These are phyloP conservation scores for Anarrhichthys ocellatus DNA, from an alignment of 2,113 vertebrate species.

Conservation along the genomic window DNA sequence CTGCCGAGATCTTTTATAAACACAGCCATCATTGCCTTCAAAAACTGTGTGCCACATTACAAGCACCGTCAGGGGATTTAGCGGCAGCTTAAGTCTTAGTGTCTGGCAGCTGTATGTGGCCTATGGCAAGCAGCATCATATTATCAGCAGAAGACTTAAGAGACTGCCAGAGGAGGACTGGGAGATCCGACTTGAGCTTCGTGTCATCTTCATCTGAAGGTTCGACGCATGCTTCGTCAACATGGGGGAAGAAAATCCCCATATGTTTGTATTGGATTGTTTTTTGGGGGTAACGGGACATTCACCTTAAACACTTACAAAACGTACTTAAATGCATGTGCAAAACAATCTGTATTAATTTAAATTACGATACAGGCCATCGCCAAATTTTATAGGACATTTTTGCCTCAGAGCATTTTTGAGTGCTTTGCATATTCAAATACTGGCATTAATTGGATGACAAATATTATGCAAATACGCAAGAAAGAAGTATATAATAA, in stretches of 20 bases:
- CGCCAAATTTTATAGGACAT: not conserved
- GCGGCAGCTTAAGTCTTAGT: constrained; percentile 63
- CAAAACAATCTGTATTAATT: constrained; percentile 28
- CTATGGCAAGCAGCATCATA: constrained; percentile 65
- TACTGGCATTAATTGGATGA: constrained; percentile 40
- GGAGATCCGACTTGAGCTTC: constrained; percentile 59
- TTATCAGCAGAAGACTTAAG: constrained; percentile 55
- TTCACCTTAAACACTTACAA: constrained; percentile 15
- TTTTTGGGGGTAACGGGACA: constrained; percentile 3
- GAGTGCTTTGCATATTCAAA: constrained; percentile 58
- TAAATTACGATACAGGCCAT: constrained; percentile 1
- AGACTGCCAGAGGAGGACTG: constrained; percentile 57
- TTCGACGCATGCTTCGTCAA: constrained; percentile 52
- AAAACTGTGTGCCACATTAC: constrained; percentile 67
- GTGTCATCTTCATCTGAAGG: constrained; percentile 47
- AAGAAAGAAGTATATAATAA: constrained; percentile 28
- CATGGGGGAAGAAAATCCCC: constrained; percentile 7
- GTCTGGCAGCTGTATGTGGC: constrained; percentile 69
- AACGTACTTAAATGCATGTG: constrained; percentile 18
- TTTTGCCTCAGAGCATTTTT: constrained; percentile 35
- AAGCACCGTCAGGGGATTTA: constrained; percentile 68
- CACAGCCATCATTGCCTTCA: constrained; percentile 62
- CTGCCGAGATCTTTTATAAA: constrained; percentile 61
- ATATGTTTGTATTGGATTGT: constrained; percentile 8
- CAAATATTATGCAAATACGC: constrained; percentile 56